Evolutionary conservation across 1,140 invertebrate genomes (phyloP), one percentile per base, ranked within the genome.

Genomic region (Aphaenogaster ashmeadi): DNA sequence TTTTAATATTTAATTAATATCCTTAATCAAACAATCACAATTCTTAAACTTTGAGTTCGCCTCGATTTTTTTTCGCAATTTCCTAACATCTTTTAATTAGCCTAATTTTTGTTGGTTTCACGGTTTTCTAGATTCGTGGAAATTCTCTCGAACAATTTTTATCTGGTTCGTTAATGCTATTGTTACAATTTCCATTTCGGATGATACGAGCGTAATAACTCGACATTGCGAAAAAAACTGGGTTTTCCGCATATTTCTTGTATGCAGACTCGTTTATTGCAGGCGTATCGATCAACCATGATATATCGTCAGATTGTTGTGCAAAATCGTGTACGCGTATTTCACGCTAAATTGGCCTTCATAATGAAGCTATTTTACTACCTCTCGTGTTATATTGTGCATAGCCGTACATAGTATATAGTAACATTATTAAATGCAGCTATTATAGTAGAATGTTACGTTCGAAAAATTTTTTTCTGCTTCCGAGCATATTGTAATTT

Each of bases 341-440:
- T 44, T 18, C 50, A 33, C 44, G 44, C 27, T 74, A 84, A 84
- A 84, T 84, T 84, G 18, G 27, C 27, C 15, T 52, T 62, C 13
- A 54, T 84, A 84, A 84, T 21, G 18, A 74, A 84, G 21, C 58
- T 50, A 74, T 74, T 84, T 84, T 52, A 74, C n/a, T 74, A 74
- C n/a, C 41, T 74, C 7, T 21, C 11, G 18, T 21, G 18, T 83
- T 56, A 71, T 33, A 71, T 81, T 71, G 8, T 41, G 5, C 50
- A n/a, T 71, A 38, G 8, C 38, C 21, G 7, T 44, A 44, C n/a
- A 44, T 38, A 67, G 38, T 64, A 44, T 21, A 21, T 33, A 71
- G 36, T 41, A 13, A 54, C 66, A 71, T 81, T 81, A 81, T 33
- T 52, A 69, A 67, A 18, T 41, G 47, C 21, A 69, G 33, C 8